Conservation (phyloP, 2,888 invertebrate genomes). For the Eupithecia pulchellata region DNA sequence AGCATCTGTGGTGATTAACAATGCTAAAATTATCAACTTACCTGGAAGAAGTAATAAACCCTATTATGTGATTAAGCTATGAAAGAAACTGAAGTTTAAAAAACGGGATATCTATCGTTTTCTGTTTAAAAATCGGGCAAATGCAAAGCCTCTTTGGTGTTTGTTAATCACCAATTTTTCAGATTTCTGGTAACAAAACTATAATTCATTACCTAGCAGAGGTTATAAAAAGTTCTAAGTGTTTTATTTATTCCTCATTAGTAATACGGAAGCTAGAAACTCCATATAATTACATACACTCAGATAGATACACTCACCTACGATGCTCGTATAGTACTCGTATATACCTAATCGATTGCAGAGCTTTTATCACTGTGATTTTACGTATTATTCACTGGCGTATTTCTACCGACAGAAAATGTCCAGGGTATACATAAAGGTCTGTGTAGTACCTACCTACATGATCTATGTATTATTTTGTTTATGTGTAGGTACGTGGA, state of each 20-base stretch:
- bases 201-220: too few relatives aligned
- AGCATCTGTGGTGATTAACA: neutral
- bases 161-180: too few relatives aligned
- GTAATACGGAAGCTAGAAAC: neutral
- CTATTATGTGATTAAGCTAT: too few relatives aligned
- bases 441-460: neutral
- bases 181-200: too few relatives aligned
- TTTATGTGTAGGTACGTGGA: slow-evolving; percentile 51
- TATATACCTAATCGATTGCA: neutral
- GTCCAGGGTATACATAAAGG: slow-evolving; percentile 3
- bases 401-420: slow-evolving; percentile 1
- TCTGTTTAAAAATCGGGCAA: too few relatives aligned
- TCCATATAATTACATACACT: neutral
- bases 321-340: neutral
- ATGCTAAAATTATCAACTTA: neutral
- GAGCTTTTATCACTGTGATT: slow-evolving; percentile 13
- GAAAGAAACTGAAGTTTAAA: too few relatives aligned
- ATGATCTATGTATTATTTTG: slow-evolving; percentile 43
- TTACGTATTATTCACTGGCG: neutral
- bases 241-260: neutral
- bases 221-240: too few relatives aligned
- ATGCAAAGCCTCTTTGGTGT: too few relatives aligned
- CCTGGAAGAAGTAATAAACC: neutral
- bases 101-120: too few relatives aligned
- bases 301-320: neutral